These are phyloP conservation scores for Thermophis baileyi DNA, from an alignment of 2,113 vertebrate species.

Conservation along the genomic window DNA sequence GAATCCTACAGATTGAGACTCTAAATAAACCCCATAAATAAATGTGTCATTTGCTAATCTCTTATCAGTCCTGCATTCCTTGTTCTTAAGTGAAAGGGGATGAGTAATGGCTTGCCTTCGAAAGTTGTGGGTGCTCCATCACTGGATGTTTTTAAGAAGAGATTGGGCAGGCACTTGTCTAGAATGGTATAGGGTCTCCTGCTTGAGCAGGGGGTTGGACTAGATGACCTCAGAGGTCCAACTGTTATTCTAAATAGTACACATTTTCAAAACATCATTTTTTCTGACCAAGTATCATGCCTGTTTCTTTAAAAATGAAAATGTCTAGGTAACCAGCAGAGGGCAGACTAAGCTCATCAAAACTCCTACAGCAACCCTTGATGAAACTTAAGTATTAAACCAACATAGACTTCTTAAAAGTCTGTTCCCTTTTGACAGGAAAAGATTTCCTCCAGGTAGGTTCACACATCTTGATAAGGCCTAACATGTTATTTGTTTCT, in stretches of 20 bases:
- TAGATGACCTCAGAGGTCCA: not conserved
- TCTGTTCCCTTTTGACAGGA: not conserved
- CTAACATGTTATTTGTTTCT: not conserved
- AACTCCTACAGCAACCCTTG: not conserved
- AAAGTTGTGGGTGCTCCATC: not conserved
- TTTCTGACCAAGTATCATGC: not conserved
- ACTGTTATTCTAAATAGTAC: not conserved
- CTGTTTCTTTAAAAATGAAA: not conserved
- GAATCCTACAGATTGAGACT: not conserved
- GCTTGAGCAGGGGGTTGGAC: not conserved
- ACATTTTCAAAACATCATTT: not conserved
- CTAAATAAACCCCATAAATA: not conserved
- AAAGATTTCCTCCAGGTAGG: not conserved
- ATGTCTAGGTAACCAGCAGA: not conserved
- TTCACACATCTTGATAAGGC: not conserved
- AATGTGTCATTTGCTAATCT: not conserved
- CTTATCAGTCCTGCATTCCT: not conserved
- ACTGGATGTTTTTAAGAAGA: not conserved
- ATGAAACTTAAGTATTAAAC: not conserved
- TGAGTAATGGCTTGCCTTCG: not conserved
- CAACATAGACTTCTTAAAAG: not conserved
- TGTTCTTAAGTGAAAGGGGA: not conserved
- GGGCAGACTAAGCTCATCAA: not conserved
- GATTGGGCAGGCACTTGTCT: not conserved
- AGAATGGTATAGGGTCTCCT: not conserved